phyloP scores from a whole-genome alignment of 2,113 vertebrate genomes.

The Callithrix jacchus region DNA sequence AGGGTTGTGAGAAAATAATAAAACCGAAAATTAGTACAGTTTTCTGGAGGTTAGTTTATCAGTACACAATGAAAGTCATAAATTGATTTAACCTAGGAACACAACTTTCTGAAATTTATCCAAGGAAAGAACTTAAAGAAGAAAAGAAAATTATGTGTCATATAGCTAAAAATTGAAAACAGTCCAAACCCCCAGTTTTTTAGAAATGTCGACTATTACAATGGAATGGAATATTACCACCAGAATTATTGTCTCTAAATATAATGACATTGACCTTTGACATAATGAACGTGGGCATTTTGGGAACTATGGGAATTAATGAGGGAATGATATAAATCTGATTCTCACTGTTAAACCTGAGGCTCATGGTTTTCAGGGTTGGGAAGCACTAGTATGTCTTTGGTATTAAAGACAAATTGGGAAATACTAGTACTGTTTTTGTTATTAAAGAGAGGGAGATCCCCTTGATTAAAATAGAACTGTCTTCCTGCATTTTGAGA shows the following conservation, averaged over 20 bases:
- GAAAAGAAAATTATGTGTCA: background rate
- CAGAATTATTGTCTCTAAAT: background rate
- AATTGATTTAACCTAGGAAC: background rate
- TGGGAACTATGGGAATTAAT: fast-evolving
- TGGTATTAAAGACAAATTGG: too few relatives aligned
- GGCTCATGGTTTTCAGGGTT: too few relatives aligned
- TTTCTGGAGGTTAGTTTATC: background rate
- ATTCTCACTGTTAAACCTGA: fast-evolving
- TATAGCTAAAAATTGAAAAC: background rate
- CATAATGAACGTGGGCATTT: too few relatives aligned
- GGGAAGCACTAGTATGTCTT: too few relatives aligned
- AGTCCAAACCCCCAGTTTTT: background rate
- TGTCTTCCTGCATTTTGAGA: too few relatives aligned
- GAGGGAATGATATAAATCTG: fast-evolving
- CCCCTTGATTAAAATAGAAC: too few relatives aligned
- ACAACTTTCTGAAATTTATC: background rate
- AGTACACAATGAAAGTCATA: background rate
- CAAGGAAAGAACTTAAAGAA: background rate
- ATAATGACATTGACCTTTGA: fast-evolving
- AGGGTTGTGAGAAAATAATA: background rate
- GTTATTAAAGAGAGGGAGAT: too few relatives aligned
- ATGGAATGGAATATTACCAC: background rate
- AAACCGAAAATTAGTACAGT: too few relatives aligned
- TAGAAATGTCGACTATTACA: background rate
- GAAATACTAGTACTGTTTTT: too few relatives aligned